Evolutionary conservation across 2,888 invertebrate genomes (phyloP), one percentile per base, ranked within the genome.

Genomic region (Pandemis cinnamomeana): DNA sequence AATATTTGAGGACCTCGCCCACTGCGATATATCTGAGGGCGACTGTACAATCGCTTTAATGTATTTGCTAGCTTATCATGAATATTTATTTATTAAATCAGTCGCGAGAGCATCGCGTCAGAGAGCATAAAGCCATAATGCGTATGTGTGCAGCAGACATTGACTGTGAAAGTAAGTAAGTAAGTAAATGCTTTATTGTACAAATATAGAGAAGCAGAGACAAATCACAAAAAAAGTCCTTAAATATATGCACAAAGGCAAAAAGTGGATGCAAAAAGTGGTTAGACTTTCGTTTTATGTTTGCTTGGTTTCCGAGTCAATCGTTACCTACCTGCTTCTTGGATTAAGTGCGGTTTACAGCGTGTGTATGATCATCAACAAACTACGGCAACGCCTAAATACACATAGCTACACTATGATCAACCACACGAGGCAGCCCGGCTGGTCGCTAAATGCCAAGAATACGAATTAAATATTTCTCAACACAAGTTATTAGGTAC

Each of bases 271-370:
- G n/a, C n/a, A n/a, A n/a, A 53, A 15, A 53, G 15, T n/a, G 53
- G 11, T 48, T 48, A 48, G 44, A 5, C 11, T 48, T 10, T 51
- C 51, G 0, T 51, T 1, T 51, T 51, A 11, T 11, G 51, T 51
- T 51, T 55, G 55, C 20, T 55, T 8, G 55, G 55, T 55, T 8
- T 55, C 20, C 55, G 55, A 55, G 55, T 55, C 55, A 55, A 55
- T 55, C 8, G 55, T 15, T 8, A 15, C 15, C 20, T 55, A 55
- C 55, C 20, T 55, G 20, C 20, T 15, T 2, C 0, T 8, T 7
- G n/a, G 55, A 55, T 20, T 55, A 55, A 20, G 15, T 55, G 20
- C 55, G 55, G 15, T 55, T 20, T 20, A 55, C 15, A 55, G 55
- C 55, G 15, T 0, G 7, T 6, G 20, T 48, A 13, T 20, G 55